A percentile compares a stretch with the other conserved stretches of the same genome.
These are phyloP conservation scores for Sphaerophoria taeniata DNA, from an alignment of 2,888 invertebrate species.

Conservation along the genomic window DNA sequence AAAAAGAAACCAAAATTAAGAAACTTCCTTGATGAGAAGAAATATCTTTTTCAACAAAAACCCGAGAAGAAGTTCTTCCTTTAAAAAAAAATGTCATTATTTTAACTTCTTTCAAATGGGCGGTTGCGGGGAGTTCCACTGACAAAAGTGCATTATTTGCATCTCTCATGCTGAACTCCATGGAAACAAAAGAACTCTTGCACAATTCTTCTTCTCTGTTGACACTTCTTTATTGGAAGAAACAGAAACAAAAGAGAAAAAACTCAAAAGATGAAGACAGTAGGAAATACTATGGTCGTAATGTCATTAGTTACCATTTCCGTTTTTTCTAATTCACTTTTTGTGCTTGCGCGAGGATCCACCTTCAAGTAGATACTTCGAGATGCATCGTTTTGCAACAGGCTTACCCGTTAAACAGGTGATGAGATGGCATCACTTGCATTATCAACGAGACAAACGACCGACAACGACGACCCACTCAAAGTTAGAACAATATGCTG, in stretches of 20 bases:
- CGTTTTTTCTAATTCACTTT: slow-evolving; percentile 60
- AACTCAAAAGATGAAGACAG: neutral
- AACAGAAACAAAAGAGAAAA: neutral
- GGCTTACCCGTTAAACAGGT: slow-evolving; percentile 46
- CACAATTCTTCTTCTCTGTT: slow-evolving; percentile 42
- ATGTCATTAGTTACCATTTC: slow-evolving; percentile 65
- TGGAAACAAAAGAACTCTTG: slow-evolving; percentile 41
- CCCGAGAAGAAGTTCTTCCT: slow-evolving; percentile 4
- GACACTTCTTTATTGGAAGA: slow-evolving; percentile 54
- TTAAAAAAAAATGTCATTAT: neutral
- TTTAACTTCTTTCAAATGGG: slow-evolving; percentile 4
- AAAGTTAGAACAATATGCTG: slow-evolving; percentile 61
- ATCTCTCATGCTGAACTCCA: slow-evolving; percentile 30
- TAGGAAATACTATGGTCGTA: slow-evolving; percentile 65
- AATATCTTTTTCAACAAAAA: slow-evolving; percentile 33
- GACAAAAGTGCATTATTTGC: slow-evolving; percentile 48
- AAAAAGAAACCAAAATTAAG: slow-evolving; percentile 68
- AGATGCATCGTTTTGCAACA: slow-evolving; percentile 56
- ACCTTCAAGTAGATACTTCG: too few species aligned
- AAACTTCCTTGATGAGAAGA: slow-evolving; percentile 45
- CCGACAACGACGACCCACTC: neutral
- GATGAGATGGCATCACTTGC: slow-evolving; percentile 33
- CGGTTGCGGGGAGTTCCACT: neutral
- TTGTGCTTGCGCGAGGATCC: slow-evolving; percentile 25
- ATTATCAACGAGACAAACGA: neutral